Base-by-base conservation (phyloP, 2,888 invertebrate genomes). In the Alcis repandata region DNA sequence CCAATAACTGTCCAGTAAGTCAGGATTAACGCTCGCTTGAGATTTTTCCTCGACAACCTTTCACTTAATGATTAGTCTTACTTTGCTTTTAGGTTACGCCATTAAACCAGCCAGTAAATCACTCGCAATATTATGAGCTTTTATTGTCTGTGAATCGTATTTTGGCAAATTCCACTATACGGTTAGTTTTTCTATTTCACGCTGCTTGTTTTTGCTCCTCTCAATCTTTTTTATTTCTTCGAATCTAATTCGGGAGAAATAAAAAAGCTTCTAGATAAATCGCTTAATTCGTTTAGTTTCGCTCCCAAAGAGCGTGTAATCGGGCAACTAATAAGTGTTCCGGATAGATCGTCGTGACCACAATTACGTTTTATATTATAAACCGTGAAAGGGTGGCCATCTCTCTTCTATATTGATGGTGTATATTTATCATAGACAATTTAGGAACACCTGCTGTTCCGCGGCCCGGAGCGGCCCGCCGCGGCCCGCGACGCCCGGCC, bases 361-460 rank as follows among this genome's bases (percentile, higher is more conserved):
- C 89, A 85, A 88, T 89, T 85, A 88, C 79, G 75, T 77, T 83
- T 83, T 78, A 80, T 75, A 78, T 81, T 78, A 78, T 72, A 69
- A 76, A 75, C 83, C 83, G 80, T 77, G 84, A 80, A 84, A 86
- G 87, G 87, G 88, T 84, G 85, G 78, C 81, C 79, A 78, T 76
- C 77, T 67, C 74, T 74, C 76, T 76, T 73, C 73, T 63, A 79
- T 88, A 90, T 90, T 91, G 89, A 91, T 92, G 89, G 89, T 71
- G 80, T 80, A 78, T 86, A 92, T 92, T 89, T 87, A 92, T 93
- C 92, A 91, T 85, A 86, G 83, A 86, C 85, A 83, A 86, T 88
- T 88, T 85, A 77, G 84, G 92, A 86, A 90, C 93, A 90, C 92
- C 93, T 90, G 92, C 92, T 92, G 92, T 85, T 90, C 36, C 13